Evolutionary conservation across 2,797 vertebrate genomes (phyloP), one percentile per base, ranked within the genome.

Genomic region (Microchirus variegatus): DNA sequence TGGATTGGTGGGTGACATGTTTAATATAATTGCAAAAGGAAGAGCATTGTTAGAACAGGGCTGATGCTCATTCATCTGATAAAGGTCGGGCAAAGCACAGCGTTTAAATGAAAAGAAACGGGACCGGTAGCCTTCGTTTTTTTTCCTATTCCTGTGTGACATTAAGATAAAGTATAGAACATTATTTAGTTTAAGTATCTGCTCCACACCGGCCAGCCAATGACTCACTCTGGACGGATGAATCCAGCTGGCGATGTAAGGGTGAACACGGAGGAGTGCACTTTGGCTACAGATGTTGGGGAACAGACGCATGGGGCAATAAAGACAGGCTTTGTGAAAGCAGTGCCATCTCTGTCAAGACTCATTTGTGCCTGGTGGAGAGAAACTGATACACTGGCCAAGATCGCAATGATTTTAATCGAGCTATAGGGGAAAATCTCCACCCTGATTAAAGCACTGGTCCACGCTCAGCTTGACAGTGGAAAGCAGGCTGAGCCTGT

Each of bases 221-320:
- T 67, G 60, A 76, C 16, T 75, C 59, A 76, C 16, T 2, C 44
- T 42, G 35, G 22, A 31, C 8, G 31, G 7, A 49, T 42, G 44
- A 77, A 73, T 18, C 35, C 44, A 49, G 26, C 52, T 31, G 17
- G 51, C 44, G 54, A 53, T 36, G 37, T 54, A 53, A 61, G 61
- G 35, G 47, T 44, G 7, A 64, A 67, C 43, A 46, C 31, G 31
- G 42, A 48, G 41, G 14, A 60, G 37, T 3, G 52, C 64, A 47
- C 49, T 75, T 56, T 11, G 46, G 61, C 11, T 44, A 47, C 2
- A 53, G 12, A 65, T 4, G 18, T 46, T 59, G 42, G 8, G 49
- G 43, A 50, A 66, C n/a, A 16, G 1, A n/a, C 47, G 8, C 35
- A 13, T n/a, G n/a, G 26, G 41, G 1, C 13, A 12, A 47, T 53